Evolutionary conservation across 2,888 invertebrate species (phyloP).

Genomic region (Xestia c-nigrum): DNA sequence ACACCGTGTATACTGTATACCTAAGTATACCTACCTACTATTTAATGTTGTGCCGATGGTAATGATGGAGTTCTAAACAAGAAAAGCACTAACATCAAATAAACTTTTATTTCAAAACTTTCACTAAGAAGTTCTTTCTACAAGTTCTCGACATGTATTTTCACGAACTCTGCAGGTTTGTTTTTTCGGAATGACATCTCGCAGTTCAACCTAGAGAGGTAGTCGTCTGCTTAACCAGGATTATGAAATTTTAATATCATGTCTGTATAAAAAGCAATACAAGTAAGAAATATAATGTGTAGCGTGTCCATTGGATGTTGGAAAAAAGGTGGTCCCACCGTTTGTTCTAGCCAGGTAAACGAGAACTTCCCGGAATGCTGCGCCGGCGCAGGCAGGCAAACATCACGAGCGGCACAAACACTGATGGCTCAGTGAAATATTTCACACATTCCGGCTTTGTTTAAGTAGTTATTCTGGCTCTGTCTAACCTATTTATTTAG

Average conservation of each 20-base stretch:
- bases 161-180: too few species aligned
- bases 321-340: constrained; percentile 48
- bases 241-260: too few species aligned
- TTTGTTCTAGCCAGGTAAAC: constrained; percentile 68
- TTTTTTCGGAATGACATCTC: too few species aligned
- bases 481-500: constrained; percentile 2
- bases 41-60: too few species aligned
- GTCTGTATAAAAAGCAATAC: neutral
- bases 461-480: constrained; percentile 8
- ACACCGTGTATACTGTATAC: neutral
- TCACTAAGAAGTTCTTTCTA: too few species aligned
- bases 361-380: constrained; percentile 68
- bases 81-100: neutral
- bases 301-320: constrained; percentile 5
- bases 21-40: too few species aligned
- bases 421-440: constrained; percentile 55
- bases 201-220: too few species aligned
- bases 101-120: neutral
- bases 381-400: constrained; percentile 58
- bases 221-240: too few species aligned
- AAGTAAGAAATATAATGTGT: constrained; percentile 12
- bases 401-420: constrained; percentile 50
- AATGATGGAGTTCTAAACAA: neutral
- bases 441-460: constrained; percentile 62
- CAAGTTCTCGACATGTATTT: neutral